Evolutionary conservation across 2,888 invertebrate species (phyloP).

Genomic region (Tethea ocularis): DNA sequence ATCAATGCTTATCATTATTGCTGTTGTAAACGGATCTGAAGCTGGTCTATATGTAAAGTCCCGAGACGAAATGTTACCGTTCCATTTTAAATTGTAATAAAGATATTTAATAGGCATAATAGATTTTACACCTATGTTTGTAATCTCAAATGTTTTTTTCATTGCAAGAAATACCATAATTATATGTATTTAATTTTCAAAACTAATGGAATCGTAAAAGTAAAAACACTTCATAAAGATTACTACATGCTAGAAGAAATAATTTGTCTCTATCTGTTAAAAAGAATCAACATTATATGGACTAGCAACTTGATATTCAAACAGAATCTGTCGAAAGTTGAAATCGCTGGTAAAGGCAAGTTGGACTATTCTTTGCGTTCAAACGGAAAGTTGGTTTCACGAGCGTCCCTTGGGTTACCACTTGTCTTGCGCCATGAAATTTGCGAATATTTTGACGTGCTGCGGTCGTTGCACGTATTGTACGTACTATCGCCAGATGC

Average conservation of each 20-base stretch:
- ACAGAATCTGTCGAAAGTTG: slow-evolving; percentile 55
- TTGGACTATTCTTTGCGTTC: slow-evolving; percentile 53
- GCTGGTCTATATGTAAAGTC: slow-evolving; percentile 10
- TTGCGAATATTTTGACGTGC: slow-evolving; percentile 34
- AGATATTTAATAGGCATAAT: slow-evolving; percentile 2
- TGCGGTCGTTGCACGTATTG: slow-evolving; percentile 38
- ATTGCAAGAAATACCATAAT: neutral
- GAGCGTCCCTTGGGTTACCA: slow-evolving; percentile 42
- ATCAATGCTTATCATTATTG: slow-evolving; percentile 52
- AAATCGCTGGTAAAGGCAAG: slow-evolving; percentile 37
- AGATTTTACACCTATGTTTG: neutral
- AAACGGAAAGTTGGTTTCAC: slow-evolving; percentile 33
- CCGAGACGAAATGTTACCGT: slow-evolving; percentile 11
- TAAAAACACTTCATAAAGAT: neutral
- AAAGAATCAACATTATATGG: slow-evolving; percentile 16
- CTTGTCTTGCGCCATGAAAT: slow-evolving; percentile 42
- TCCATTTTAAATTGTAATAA: neutral
- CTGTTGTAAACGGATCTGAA: slow-evolving; percentile 22
- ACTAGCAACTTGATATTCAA: slow-evolving; percentile 53
- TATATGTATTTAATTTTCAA: neutral
- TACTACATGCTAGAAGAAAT: neutral
- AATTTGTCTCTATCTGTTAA: slow-evolving; percentile 8
- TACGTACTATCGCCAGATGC: slow-evolving; percentile 54
- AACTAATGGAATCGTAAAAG: neutral
- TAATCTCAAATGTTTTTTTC: slow-evolving; percentile 1